These are phyloP conservation scores for Scaptomyza reducta DNA, from an alignment of 2,888 invertebrate species.

Conservation along the genomic window DNA sequence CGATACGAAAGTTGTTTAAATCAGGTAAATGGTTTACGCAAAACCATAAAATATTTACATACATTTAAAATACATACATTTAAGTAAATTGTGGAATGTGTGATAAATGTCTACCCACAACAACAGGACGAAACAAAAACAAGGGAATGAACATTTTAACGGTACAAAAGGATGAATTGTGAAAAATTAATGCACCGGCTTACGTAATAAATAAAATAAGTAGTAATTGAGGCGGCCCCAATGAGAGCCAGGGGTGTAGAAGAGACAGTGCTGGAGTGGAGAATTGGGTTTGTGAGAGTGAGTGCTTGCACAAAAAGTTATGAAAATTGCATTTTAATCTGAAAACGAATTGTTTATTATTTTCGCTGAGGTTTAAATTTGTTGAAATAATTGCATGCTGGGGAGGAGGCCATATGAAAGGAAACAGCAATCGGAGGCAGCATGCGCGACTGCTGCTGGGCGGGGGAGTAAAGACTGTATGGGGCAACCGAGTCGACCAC, in stretches of 20 bases:
- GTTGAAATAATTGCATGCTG: constrained; percentile 74
- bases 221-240: constrained; percentile 65
- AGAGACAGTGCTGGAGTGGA: background rate
- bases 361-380: constrained; percentile 79
- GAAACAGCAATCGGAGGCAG: constrained; percentile 68
- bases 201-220: constrained; percentile 76
- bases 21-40: constrained; percentile 58
- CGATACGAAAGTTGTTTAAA: constrained; percentile 63
- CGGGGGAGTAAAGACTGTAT: background rate
- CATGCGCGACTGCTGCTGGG: constrained; percentile 35
- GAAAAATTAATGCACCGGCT: constrained; percentile 75
- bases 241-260: background rate
- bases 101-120: constrained; percentile 46
- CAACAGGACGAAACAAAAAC: constrained; percentile 28
- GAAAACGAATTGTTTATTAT: constrained; percentile 79
- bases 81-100: constrained; percentile 50
- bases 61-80: constrained; percentile 32
- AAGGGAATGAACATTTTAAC: constrained; percentile 33
- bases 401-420: constrained; percentile 33
- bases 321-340: constrained; percentile 79
- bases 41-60: constrained; percentile 59
- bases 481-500: constrained; percentile 50
- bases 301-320: constrained; percentile 59
- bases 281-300: background rate
- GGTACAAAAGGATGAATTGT: constrained; percentile 58